phyloP scores from a whole-genome alignment of 2,797 vertebrate genomes.

The Trematomus bernacchii region DNA sequence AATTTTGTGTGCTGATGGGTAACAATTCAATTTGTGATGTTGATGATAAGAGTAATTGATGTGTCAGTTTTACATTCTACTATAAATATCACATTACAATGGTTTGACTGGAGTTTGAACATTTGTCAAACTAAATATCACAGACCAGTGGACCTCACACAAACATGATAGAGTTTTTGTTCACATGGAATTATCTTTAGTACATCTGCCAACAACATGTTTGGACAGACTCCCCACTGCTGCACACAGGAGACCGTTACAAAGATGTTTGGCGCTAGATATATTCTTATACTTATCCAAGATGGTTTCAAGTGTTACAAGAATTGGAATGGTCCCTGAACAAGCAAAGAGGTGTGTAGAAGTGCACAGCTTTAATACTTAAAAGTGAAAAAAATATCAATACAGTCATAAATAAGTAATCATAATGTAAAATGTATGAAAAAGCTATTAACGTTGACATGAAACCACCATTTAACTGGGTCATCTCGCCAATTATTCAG shows the following conservation, averaged over 20 bases:
- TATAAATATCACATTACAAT: neutral
- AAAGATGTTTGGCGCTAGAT: neutral
- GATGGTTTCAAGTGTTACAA: neutral
- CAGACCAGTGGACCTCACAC: neutral
- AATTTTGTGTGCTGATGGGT: no score
- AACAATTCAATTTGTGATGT: neutral
- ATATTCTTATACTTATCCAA: neutral
- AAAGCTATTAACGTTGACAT: neutral
- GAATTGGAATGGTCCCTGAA: neutral
- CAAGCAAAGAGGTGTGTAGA: neutral
- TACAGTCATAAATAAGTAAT: neutral
- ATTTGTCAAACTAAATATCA: neutral
- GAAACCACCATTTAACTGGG: neutral
- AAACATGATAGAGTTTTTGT: conserved; percentile 21
- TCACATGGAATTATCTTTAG: conserved; percentile 12
- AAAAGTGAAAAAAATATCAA: neutral
- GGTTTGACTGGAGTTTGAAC: neutral
- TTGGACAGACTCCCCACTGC: neutral
- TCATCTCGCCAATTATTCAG: conserved; percentile 5
- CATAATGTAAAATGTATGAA: neutral
- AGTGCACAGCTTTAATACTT: neutral
- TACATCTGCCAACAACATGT: conserved; percentile 5
- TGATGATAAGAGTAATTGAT: neutral
- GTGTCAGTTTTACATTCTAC: neutral
- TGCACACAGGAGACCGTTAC: conserved; percentile 5